Evolutionary conservation across 2,888 invertebrate genomes (phyloP), one percentile per base, ranked within the genome.

Genomic region (Cordilura impudica): DNA sequence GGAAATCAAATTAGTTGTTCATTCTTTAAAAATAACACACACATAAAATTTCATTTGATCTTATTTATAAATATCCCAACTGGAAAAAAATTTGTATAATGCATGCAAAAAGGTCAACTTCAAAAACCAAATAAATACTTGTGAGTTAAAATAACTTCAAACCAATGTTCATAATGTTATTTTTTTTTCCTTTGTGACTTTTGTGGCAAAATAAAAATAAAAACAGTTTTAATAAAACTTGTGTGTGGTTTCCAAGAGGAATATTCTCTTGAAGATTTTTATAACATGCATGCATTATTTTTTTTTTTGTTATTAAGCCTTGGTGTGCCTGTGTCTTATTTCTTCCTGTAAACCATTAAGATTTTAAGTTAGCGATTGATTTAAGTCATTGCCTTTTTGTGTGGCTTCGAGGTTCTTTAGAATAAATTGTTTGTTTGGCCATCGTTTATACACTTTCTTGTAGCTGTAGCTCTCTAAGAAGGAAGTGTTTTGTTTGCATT

Each of bases 311-410:
- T n/a, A 1, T n/a, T 26, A n/a, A 21, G 26, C 35, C 60, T n/a
- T 66, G 45, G 54, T 61, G 35, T 18, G 51, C 14, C 29, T 66
- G 47, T 66, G 47, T 71, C 60, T 72, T 56, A 3, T n/a, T 66
- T 79, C 75, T 79, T 79, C 72, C 75, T 81, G 78, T 65, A 54
- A 70, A 65, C 71, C 78, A 82, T 82, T 81, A 75, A 82, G 82
- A 82, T 82, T 82, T 79, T 75, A 70, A 78, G 70, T 75, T 78
- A 75, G 75, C 79, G 81, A 81, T 81, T 82, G 82, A 80, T 80
- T 81, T 71, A 51, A 81, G 75, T 81, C 79, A 81, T 65, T 76
- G 71, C 35, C 56, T 51, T 61, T 26, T 26, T 67, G 4, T 1
- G 4, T 21, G 19, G 10, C 10, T 47, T 47, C 23, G 21, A 73